These are phyloP conservation scores for Bombyx huttoni DNA, from an alignment of 2,888 invertebrate genomes.

Conservation along the genomic window DNA sequence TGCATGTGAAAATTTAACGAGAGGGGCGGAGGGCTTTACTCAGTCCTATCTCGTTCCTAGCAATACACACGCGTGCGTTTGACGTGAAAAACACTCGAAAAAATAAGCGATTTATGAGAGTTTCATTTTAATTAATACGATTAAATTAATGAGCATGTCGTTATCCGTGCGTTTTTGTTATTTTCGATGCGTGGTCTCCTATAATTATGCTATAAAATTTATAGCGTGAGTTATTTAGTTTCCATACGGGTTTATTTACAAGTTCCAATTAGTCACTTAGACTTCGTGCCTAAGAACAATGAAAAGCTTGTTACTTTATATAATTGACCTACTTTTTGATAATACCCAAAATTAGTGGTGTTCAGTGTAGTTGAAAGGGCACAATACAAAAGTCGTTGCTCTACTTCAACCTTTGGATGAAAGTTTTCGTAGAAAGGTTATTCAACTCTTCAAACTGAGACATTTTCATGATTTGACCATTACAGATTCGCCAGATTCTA, in stretches of 20 bases:
- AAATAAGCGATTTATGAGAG: conserved; percentile 20
- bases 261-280: not conserved
- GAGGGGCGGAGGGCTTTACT: conserved; percentile 34
- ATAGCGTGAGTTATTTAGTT: not conserved
- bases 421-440: too few relatives aligned
- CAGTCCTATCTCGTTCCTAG: conserved; percentile 42
- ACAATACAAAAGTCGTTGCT: too few relatives aligned
- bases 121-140: conserved; percentile 25
- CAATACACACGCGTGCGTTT: conserved; percentile 32
- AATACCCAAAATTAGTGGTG: too few relatives aligned
- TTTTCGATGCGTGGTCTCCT: not conserved
- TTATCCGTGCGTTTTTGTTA: not conserved
- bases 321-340: too few relatives aligned
- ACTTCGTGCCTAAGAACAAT: not conserved
- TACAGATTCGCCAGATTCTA: too few relatives aligned
- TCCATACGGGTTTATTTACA: not conserved
- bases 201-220: not conserved
- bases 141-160: conserved; percentile 23
- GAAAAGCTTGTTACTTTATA: not conserved
- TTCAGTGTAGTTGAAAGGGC: too few relatives aligned
- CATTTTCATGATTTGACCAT: too few relatives aligned
- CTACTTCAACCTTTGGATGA: too few relatives aligned
- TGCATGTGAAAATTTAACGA: conserved; percentile 71
- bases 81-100: conserved; percentile 37
- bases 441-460: too few relatives aligned